Evolutionary conservation across 2,113 vertebrate genomes (phyloP).

Genomic region (Calyptommatus sinebrachiatus): DNA sequence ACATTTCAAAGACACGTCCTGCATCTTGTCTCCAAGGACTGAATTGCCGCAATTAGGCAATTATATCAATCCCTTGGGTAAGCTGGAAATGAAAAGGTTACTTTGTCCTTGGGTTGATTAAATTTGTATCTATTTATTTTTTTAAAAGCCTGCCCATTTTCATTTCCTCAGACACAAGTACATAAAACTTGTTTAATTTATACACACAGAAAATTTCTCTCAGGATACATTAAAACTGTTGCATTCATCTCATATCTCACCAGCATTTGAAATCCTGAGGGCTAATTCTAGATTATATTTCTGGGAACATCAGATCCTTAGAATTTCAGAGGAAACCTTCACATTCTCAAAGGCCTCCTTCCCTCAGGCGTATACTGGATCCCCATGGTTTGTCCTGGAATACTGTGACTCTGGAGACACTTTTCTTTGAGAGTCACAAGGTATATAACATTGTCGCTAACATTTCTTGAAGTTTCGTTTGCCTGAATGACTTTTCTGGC

Average conservation of each 20-base stretch:
- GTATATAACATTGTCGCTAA: neutral
- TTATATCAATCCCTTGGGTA: neutral
- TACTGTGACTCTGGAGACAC: neutral
- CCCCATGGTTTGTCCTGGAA: neutral
- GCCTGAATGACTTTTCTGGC: no score
- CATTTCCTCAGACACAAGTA: conserved; percentile 14
- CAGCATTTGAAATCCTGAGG: neutral
- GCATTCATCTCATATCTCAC: neutral
- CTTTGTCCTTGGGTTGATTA: conserved; percentile 11
- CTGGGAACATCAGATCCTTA: neutral
- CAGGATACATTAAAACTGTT: conserved; percentile 6
- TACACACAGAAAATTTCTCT: neutral
- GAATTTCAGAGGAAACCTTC: neutral
- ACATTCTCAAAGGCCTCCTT: neutral
- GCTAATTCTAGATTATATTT: neutral
- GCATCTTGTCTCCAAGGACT: neutral
- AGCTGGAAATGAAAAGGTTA: conserved; percentile 6
- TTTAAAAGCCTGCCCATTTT: conserved; percentile 11
- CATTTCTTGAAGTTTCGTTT: no score
- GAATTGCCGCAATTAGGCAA: neutral
- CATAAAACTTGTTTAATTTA: conserved; percentile 27
- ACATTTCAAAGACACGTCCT: neutral
- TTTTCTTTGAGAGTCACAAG: neutral
- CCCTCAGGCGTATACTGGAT: neutral
- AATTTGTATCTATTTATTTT: conserved; percentile 20